Percentiles rank a stretch among this genome's conserved stretches.
phyloP scores from a whole-genome alignment of 2,113 vertebrate species.

The Trichechus manatus region DNA sequence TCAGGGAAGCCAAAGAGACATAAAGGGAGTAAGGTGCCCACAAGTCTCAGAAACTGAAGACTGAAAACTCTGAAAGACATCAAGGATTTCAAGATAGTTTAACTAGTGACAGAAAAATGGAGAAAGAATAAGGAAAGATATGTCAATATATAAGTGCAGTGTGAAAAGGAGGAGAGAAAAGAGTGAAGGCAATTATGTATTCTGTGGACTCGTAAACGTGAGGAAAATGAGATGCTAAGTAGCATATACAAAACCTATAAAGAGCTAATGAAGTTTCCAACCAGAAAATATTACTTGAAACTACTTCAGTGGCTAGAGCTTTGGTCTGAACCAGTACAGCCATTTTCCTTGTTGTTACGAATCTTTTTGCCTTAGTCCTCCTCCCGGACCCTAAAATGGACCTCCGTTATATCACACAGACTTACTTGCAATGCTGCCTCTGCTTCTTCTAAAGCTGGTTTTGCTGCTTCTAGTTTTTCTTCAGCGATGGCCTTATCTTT shows the following conservation, averaged over 20 bases:
- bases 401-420: fast-evolving
- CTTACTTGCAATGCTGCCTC: slow-evolving; percentile 94
- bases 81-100: neutral
- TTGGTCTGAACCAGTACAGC: neutral
- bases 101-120: neutral
- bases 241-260: neutral
- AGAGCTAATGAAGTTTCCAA: neutral
- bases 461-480: slow-evolving; percentile 94
- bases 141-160: neutral
- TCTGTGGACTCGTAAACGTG: neutral
- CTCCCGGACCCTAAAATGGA: fast-evolving
- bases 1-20: neutral
- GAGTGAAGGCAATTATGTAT: neutral
- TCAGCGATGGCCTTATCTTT: slow-evolving; percentile 95
- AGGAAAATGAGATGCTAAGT: neutral
- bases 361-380: neutral
- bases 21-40: neutral
- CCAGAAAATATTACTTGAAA: neutral
- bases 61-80: neutral
- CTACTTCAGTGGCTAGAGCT: neutral
- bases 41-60: neutral
- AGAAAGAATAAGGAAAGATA: neutral
- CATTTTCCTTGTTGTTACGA: neutral
- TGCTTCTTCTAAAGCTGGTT: slow-evolving; percentile 95
- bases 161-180: neutral